Conservation (phyloP, 1,140 invertebrate species). For the Cheumatopsyche charites region DNA sequence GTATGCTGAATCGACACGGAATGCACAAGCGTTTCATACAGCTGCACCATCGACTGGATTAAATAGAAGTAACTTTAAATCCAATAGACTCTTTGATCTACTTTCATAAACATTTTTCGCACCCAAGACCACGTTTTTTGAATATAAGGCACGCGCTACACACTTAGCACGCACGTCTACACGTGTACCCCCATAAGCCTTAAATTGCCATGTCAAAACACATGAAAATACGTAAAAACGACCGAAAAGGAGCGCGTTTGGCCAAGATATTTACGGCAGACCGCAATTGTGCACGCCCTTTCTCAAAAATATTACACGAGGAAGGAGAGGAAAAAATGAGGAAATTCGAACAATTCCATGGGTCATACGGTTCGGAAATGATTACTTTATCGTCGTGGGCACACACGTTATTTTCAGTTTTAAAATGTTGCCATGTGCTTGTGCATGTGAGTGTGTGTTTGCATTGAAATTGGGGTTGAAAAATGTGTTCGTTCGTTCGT, state of each 20-base stretch:
- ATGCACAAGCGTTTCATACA: no score
- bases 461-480: not conserved
- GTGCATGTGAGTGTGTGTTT: not conserved
- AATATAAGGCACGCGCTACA: not conserved
- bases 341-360: slow-evolving; percentile 37
- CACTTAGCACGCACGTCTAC: not conserved
- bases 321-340: slow-evolving; percentile 4
- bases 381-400: slow-evolving; percentile 1
- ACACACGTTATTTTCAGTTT: no score
- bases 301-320: slow-evolving; percentile 9
- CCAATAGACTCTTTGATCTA: no score
- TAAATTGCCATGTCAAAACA: slow-evolving; percentile 39
- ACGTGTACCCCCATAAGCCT: not conserved
- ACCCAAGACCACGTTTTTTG: no score
- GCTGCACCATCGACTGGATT: no score
- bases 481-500: no score
- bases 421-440: not conserved
- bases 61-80: no score
- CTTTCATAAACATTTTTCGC: no score
- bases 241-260: no score
- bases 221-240: not conserved
- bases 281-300: slow-evolving; percentile 19
- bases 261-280: slow-evolving; percentile 27
- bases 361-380: slow-evolving; percentile 21
- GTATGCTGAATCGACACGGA: no score